Evolutionary conservation across 2,797 vertebrate genomes (phyloP).

Genomic region (Eupleurogrammus muticus): DNA sequence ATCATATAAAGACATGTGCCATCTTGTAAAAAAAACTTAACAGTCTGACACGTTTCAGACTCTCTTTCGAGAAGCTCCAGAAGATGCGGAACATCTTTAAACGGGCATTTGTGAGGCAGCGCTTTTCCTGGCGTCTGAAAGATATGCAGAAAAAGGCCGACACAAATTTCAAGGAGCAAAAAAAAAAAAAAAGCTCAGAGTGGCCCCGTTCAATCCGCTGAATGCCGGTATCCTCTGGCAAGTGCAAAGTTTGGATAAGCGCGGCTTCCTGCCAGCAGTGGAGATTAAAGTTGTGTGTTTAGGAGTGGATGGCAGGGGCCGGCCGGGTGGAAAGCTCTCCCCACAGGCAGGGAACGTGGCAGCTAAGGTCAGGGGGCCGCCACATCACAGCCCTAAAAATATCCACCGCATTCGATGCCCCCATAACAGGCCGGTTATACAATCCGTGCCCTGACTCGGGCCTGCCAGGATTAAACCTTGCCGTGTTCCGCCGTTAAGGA

Average conservation of each 20-base stretch:
- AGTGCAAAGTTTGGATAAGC: slow-evolving; percentile 74
- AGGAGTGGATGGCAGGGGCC: slow-evolving; percentile 69
- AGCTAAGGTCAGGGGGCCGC: slow-evolving; percentile 75
- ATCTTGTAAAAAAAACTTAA: slow-evolving; percentile 64
- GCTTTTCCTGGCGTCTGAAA: slow-evolving; percentile 56
- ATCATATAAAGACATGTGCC: slow-evolving; percentile 65
- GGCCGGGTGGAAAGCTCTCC: slow-evolving; percentile 69
- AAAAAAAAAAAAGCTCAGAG: slow-evolving; percentile 54
- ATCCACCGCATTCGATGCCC: slow-evolving; percentile 74
- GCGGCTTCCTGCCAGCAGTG: slow-evolving; percentile 71
- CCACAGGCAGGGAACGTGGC: slow-evolving; percentile 66
- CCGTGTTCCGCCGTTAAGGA: slow-evolving; percentile 66
- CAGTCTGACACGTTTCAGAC: slow-evolving; percentile 72
- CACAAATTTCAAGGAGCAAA: slow-evolving; percentile 68
- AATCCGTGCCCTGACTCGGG: slow-evolving; percentile 70
- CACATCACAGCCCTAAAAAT: slow-evolving; percentile 83
- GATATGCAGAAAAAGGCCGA: slow-evolving; percentile 68
- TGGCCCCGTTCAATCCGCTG: slow-evolving; percentile 69
- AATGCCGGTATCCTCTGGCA: slow-evolving; percentile 73
- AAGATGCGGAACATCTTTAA: slow-evolving; percentile 71
- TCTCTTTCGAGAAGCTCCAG: slow-evolving; percentile 56
- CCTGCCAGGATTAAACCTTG: slow-evolving; percentile 67
- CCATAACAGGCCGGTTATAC: slow-evolving; percentile 76
- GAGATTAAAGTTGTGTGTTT: slow-evolving; percentile 76
- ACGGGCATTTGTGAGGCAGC: slow-evolving; percentile 60